Conservation (phyloP, 2,888 invertebrate genomes). For the Folsomia manolachei region DNA sequence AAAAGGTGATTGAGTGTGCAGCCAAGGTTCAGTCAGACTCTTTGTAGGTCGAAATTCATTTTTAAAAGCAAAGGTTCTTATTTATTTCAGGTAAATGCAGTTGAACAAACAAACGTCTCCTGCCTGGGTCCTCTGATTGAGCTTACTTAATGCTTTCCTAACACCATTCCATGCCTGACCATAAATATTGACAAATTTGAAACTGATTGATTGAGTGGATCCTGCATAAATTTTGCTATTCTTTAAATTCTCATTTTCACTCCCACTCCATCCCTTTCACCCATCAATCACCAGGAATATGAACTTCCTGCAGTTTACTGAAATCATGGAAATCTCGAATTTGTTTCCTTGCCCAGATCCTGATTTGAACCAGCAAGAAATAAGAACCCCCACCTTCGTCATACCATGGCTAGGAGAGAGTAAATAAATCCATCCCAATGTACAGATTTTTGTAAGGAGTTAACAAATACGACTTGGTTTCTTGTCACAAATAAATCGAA, state of each 20-base stretch:
- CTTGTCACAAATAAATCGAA: background rate
- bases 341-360: no score
- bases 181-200: background rate
- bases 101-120: constrained; percentile 12
- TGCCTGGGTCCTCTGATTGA: background rate
- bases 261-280: no score
- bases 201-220: background rate
- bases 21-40: no score
- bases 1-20: background rate
- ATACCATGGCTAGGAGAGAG: background rate
- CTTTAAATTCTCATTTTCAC: no score
- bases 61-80: no score
- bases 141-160: background rate
- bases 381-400: no score
- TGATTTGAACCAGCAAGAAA: no score
- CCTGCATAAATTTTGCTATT: no score
- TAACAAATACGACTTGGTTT: background rate
- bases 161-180: background rate
- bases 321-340: no score
- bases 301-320: no score
- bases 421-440: constrained; percentile 9
- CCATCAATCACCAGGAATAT: no score
- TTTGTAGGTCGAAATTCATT: no score
- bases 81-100: background rate
- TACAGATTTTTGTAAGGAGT: constrained; percentile 7